phyloP scores from a whole-genome alignment of 2,113 vertebrate species.

The Onychostoma macrolepis region DNA sequence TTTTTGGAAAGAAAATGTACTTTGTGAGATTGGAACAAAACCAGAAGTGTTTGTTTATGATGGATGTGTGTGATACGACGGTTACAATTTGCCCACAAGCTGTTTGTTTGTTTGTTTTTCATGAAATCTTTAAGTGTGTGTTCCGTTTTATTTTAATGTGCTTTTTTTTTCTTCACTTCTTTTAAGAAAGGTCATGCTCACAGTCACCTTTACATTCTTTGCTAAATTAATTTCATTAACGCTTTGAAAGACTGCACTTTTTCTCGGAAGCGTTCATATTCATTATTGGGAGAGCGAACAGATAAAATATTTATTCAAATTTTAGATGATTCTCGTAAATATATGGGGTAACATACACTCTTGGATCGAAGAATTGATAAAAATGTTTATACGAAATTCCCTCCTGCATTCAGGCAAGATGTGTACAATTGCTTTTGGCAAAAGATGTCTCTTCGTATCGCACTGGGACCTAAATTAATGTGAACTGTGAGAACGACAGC shows the following conservation, averaged over 20 bases:
- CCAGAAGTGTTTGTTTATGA: slow-evolving; percentile 37
- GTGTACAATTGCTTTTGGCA: slow-evolving; percentile 3
- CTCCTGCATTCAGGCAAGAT: neutral
- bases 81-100: slow-evolving; percentile 29
- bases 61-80: slow-evolving; percentile 41
- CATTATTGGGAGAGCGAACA: neutral
- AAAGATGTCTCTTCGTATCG: neutral
- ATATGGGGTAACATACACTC: slow-evolving; percentile 6
- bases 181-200: slow-evolving; percentile 1
- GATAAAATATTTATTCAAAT: neutral
- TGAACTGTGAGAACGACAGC: neutral
- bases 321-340: slow-evolving; percentile 4
- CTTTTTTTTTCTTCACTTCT: slow-evolving; percentile 1
- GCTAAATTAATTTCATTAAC: neutral
- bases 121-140: slow-evolving; percentile 2
- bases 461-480: slow-evolving; percentile 24
- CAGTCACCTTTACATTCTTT: slow-evolving; percentile 35
- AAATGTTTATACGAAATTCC: neutral
- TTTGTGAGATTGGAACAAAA: slow-evolving; percentile 15
- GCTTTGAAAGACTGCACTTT: slow-evolving; percentile 10
- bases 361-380: neutral
- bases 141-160: slow-evolving; percentile 1
- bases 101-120: neutral
- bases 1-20: neutral
- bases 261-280: neutral